Evolutionary conservation across 37 sponge, comb jelly and placozoan species (phyloP), one percentile per base, ranked within the genome.

Genomic region (Bolinopsis microptera): DNA sequence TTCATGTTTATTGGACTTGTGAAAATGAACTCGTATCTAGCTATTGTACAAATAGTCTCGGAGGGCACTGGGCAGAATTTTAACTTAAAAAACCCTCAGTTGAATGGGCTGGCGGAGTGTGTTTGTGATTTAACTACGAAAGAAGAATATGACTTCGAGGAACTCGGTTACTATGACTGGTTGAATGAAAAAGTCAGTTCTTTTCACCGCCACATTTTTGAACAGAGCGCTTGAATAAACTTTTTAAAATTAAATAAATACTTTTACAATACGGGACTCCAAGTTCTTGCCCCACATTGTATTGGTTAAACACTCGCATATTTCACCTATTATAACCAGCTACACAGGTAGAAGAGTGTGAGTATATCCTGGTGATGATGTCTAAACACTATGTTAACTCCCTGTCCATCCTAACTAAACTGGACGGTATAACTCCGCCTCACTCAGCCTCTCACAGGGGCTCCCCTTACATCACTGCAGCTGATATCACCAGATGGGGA

Each of bases 401-500:
- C 3, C 48, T 86, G 5, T 34, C 90, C 18, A 0, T 41, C 25
- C 90, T 86, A 0, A 86, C 34, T 48, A 86, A 86, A 27, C 31
- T 77, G 32, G 80, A 27, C 32, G 32, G 80, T 32, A 16, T 32
- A 1, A 1, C 37, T 16, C 9, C 36, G 9, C 13, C 27, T 16
- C 18, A 9, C 31, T 3, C 3, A 34, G 33, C 36, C 3, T 36
- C 80, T 16, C 35, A 77, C 37, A 1, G 90, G 30, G 3, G 3
- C 61, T 86, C 90, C 2, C 90, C 90, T 41, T 86, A 86, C 35
- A 86, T 86, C 40, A 86, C 90, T 38, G 38, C 90, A 24, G 90
- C 90, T 24, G 90, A 86, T 86, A 27, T 86, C 5, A 40, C 34
- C 13, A 39, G 90, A 41, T 86, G 90, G 90, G 90, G 90, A 2